phyloP scores from a whole-genome alignment of 1,140 invertebrate genomes.

The Lucilia sericata region DNA sequence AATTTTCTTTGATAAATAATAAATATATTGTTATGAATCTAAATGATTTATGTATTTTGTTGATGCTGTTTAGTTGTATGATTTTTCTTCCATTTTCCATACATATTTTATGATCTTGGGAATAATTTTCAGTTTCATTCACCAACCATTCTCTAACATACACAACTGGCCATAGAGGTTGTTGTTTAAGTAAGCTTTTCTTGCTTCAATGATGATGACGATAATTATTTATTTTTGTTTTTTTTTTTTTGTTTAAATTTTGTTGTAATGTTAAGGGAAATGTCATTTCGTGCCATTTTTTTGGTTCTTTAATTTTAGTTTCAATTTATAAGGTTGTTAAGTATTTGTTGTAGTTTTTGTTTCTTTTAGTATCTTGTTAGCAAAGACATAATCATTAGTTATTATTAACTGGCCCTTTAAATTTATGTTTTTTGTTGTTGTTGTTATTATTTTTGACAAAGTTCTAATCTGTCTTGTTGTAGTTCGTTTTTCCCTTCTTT shows the following conservation, averaged over 20 bases:
- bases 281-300: slow-evolving; percentile 36
- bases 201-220: slow-evolving; percentile 15
- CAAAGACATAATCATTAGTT: slow-evolving; percentile 4
- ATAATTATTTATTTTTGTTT: not conserved
- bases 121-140: slow-evolving; percentile 8
- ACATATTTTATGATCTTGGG: slow-evolving; percentile 21
- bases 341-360: not conserved
- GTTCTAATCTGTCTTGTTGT: slow-evolving; percentile 32
- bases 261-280: not conserved
- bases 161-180: not conserved
- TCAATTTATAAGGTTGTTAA: not conserved
- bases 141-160: too few relatives aligned
- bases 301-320: not conserved
- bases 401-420: slow-evolving; percentile 35
- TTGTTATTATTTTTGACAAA: not conserved
- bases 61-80: not conserved
- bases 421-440: not conserved
- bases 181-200: not conserved
- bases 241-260: slow-evolving; percentile 18
- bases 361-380: not conserved
- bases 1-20: not conserved
- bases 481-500: not conserved
- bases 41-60: slow-evolving; percentile 30
- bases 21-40: too few relatives aligned
- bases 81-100: not conserved